Evolutionary conservation across 2,113 vertebrate genomes (phyloP), one percentile per base, ranked within the genome.

Genomic region (Rynchops niger): DNA sequence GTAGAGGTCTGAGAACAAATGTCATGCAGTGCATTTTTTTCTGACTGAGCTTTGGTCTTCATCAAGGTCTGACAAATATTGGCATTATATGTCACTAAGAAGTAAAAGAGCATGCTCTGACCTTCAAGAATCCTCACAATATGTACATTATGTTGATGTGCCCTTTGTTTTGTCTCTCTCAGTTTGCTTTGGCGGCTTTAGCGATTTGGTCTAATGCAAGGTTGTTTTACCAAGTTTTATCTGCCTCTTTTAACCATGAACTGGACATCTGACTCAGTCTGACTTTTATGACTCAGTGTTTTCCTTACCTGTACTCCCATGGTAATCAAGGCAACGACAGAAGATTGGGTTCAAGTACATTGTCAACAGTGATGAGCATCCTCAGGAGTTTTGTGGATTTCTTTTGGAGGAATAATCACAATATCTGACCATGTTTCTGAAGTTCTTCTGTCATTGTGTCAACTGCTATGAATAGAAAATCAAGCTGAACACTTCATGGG

Each of bases 81-180:
- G 98, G 97, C 98, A 97, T 97, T 97, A 98, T 96, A 97, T 98
- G 98, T 98, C 98, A 97, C 97, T 98, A 95, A 97, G 96, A 98
- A 98, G 96, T 96, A 98, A 98, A 98, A 98, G 97, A 98, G 98
- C 98, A 97, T 95, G 78, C 92, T 97, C 97, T 98, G 98, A 98
- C 98, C 98, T 98, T 98, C 98, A 98, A 97, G 93, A 96, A 97
- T 97, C 97, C 80, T 96, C 96, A 97, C 95, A 97, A 98, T 98
- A 98, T 98, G 97, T 98, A 98, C 97, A 98, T 98, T 98, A 98
- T 98, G 98, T 98, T 98, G 98, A 98, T 98, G 98, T 98, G 98
- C 98, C 98, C 98, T 98, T 98, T 98, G 96, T 97, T 98, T 98
- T 97, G 80, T 97, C 97, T 97, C 88, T 96, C 80, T 97, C 84